Evolutionary conservation across 1,140 invertebrate genomes (phyloP), one percentile per base, ranked within the genome.

Genomic region (Drosophila kurseongensis): DNA sequence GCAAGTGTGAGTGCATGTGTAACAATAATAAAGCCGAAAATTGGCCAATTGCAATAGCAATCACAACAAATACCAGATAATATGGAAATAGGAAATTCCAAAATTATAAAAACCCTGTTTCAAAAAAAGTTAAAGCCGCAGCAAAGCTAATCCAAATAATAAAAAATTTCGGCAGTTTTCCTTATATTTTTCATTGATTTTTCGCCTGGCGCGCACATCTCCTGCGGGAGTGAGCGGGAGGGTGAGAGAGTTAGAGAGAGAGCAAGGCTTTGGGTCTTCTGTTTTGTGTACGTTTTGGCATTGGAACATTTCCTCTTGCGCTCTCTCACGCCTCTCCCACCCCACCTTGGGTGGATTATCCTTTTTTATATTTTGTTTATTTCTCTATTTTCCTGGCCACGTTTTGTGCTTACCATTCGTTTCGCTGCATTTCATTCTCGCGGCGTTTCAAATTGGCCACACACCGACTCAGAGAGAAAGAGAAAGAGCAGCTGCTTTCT

Each of bases 341-440:
- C 40, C 38, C 48, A 62, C 55, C 51, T 58, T 74, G 54, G 27
- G 47, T 73, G 65, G 82, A 72, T 74, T 88, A 88, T 88, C 83
- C 84, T 89, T 89, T 80, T 86, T 83, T 79, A 83, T 88, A 88
- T 86, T 85, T 86, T 86, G 83, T 86, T 86, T 86, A 86, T 86
- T 86, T 82, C 75, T 78, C 68, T 72, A 82, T 85, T 86, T 81
- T 86, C 65, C 85, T 86, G 84, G 66, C 60, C 67, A 73, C 73
- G 59, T 67, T 88, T 83, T 86, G 75, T 83, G 67, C 59, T 62
- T 50, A 41, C 72, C 83, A 83, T 86, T 88, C 83, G 83, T 89
- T 88, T 88, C 83, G 84, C 84, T 88, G 83, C 83, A 88, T 88
- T 88, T 89, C 84, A 88, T 80, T 88, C 81, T 80, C 79, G 80